phyloP scores from a whole-genome alignment of 2,888 invertebrate genomes.

The Eulithis prunata region DNA sequence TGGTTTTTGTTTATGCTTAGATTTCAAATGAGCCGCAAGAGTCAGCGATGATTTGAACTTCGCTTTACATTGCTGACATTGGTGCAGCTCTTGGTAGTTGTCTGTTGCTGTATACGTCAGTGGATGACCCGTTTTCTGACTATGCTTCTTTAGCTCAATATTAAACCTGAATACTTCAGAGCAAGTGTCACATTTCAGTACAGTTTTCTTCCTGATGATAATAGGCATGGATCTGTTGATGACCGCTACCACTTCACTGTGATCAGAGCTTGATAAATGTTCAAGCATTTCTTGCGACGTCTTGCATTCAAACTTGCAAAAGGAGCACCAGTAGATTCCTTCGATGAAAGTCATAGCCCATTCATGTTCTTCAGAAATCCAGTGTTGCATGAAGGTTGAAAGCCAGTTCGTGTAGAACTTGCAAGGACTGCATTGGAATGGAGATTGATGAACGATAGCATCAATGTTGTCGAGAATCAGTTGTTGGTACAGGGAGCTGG shows the following conservation, averaged over 20 bases:
- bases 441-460: slow-evolving; percentile 91
- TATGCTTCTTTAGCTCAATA: slow-evolving; percentile 87
- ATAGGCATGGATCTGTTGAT: slow-evolving; percentile 93
- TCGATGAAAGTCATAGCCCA: slow-evolving; percentile 74
- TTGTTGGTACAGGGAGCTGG: slow-evolving; percentile 82
- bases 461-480: slow-evolving; percentile 91
- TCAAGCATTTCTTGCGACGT: slow-evolving; percentile 86
- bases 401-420: slow-evolving; percentile 93
- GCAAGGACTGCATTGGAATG: slow-evolving; percentile 94
- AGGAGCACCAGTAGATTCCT: slow-evolving; percentile 89
- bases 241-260: slow-evolving; percentile 89
- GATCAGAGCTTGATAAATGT: slow-evolving; percentile 87
- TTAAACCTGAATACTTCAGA: slow-evolving; percentile 89
- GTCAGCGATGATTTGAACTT: slow-evolving; percentile 86
- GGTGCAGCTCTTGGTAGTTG: slow-evolving; percentile 86
- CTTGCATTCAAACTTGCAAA: slow-evolving; percentile 88
- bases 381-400: slow-evolving; percentile 88
- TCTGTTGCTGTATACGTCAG: slow-evolving; percentile 84
- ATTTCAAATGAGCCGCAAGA: slow-evolving; percentile 87
- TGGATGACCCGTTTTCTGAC: slow-evolving; percentile 78
- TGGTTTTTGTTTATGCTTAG: slow-evolving; percentile 83
- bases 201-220: slow-evolving; percentile 87
- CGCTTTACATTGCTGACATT: slow-evolving; percentile 85
- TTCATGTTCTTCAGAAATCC: slow-evolving; percentile 87
- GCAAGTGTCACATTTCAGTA: slow-evolving; percentile 88